phyloP scores from a whole-genome alignment of 2,888 invertebrate genomes.

The Agrilus cyanescens region DNA sequence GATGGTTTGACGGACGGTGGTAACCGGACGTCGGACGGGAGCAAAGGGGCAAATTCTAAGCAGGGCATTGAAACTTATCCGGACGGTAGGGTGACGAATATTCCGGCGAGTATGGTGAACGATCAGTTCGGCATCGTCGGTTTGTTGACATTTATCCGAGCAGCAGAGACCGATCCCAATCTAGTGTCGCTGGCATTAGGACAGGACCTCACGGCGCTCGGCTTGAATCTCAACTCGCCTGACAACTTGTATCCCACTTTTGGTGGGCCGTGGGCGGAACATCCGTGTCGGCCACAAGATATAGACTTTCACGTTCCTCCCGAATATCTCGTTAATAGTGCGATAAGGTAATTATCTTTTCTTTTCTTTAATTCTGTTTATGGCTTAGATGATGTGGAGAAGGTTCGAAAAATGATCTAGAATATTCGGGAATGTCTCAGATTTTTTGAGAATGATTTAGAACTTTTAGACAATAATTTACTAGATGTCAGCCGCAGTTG shows the following conservation, averaged over 20 bases:
- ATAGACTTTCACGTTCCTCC: slow-evolving; percentile 97
- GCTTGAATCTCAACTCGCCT: slow-evolving; percentile 95
- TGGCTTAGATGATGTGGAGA: no score
- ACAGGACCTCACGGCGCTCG: slow-evolving; percentile 94
- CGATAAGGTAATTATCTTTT: slow-evolving; percentile 55
- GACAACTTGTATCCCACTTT: slow-evolving; percentile 97
- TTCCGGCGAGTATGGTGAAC: slow-evolving; percentile 96
- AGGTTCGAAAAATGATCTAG: no score
- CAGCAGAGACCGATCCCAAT: slow-evolving; percentile 94
- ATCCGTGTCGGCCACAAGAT: slow-evolving; percentile 96
- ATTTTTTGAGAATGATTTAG: no score
- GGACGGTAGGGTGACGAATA: slow-evolving; percentile 97
- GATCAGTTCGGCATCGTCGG: slow-evolving; percentile 99
- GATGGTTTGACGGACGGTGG: slow-evolving; percentile 15
- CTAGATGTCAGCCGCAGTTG: no score
- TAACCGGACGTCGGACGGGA: slow-evolving; percentile 1
- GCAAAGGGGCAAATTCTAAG: slow-evolving; percentile 5
- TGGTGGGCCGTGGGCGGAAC: slow-evolving; percentile 97
- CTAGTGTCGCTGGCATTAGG: slow-evolving; percentile 93
- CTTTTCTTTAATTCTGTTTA: neutral
- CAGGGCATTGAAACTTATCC: slow-evolving; percentile 87
- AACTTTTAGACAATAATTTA: no score
- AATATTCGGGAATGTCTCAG: no score
- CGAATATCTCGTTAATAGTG: slow-evolving; percentile 95
- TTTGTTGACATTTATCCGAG: slow-evolving; percentile 92